Percentiles rank a stretch among this genome's conserved stretches.
Evolutionary conservation across 1,140 invertebrate genomes (phyloP).

Genomic region (Adoxophyes honmai): DNA sequence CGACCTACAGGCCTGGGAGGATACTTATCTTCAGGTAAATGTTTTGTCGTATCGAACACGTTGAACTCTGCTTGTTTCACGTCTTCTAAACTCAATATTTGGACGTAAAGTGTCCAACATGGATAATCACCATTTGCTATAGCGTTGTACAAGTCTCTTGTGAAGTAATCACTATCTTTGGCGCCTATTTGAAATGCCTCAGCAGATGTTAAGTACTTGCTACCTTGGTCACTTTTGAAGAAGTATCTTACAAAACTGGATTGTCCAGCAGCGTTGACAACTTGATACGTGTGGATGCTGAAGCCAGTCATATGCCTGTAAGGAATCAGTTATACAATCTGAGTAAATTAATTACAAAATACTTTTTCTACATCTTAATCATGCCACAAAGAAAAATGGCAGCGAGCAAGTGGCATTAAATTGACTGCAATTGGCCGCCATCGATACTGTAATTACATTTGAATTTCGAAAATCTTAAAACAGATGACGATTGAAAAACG

Average conservation of each 20-base stretch:
- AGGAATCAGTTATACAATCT: no score
- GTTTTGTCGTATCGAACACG: conserved; percentile 85
- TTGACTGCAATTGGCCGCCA: no score
- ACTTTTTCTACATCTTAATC: no score
- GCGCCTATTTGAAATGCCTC: conserved; percentile 77
- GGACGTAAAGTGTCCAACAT: conserved; percentile 80
- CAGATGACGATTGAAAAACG: no score
- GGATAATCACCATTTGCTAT: conserved; percentile 76
- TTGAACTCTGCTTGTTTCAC: conserved; percentile 76
- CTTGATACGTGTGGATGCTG: conserved; percentile 84
- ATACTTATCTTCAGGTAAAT: conserved; percentile 89
- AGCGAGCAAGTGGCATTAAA: no score
- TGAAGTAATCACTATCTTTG: conserved; percentile 82
- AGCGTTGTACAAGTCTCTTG: conserved; percentile 76
- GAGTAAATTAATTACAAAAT: no score
- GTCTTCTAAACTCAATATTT: conserved; percentile 76
- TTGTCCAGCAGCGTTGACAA: conserved; percentile 80
- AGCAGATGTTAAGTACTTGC: conserved; percentile 79
- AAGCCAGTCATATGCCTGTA: conserved; percentile 82
- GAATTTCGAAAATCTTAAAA: no score
- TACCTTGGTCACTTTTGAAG: conserved; percentile 83
- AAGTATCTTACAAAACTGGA: conserved; percentile 88
- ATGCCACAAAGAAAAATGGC: no score
- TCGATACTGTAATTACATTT: no score
- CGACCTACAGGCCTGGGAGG: conserved; percentile 91